A percentile compares a stretch with the other conserved stretches of the same genome.
These are phyloP conservation scores for Aplysina aerophoba DNA, from an alignment of 37 sponge, comb jelly and placozoan genomes.

Conservation along the genomic window DNA sequence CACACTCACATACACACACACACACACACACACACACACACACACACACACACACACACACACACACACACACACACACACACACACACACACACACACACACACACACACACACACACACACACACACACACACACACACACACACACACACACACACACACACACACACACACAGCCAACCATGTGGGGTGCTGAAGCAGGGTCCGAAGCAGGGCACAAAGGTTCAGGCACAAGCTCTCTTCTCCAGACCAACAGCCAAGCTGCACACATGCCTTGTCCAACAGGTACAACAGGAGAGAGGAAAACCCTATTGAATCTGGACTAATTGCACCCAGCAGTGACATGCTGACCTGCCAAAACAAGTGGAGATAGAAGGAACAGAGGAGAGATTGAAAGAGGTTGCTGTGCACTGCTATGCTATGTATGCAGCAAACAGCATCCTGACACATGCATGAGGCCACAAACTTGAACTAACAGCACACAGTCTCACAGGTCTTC, in stretches of 20 bases:
- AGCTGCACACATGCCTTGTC: conserved; percentile 66
- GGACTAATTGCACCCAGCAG: conserved; percentile 64
- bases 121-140: too few species aligned
- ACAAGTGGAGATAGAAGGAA: too few species aligned
- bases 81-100: too few species aligned
- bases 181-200: conserved; percentile 5
- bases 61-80: too few species aligned
- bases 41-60: too few species aligned
- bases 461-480: not conserved
- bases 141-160: not conserved
- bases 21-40: too few species aligned
- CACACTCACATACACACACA: too few species aligned
- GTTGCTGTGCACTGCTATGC: too few species aligned
- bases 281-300: conserved; percentile 55
- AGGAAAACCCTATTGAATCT: conserved; percentile 24
- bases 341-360: conserved; percentile 56
- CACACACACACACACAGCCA: not conserved
- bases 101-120: too few species aligned
- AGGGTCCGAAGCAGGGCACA: conserved; percentile 55
- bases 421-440: too few species aligned
- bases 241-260: conserved; percentile 73
- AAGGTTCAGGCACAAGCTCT: conserved; percentile 41
- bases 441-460: too few species aligned
- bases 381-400: too few species aligned
- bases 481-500: not conserved